phyloP scores from a whole-genome alignment of 2,888 invertebrate species.

The Drosophila yooni region DNA sequence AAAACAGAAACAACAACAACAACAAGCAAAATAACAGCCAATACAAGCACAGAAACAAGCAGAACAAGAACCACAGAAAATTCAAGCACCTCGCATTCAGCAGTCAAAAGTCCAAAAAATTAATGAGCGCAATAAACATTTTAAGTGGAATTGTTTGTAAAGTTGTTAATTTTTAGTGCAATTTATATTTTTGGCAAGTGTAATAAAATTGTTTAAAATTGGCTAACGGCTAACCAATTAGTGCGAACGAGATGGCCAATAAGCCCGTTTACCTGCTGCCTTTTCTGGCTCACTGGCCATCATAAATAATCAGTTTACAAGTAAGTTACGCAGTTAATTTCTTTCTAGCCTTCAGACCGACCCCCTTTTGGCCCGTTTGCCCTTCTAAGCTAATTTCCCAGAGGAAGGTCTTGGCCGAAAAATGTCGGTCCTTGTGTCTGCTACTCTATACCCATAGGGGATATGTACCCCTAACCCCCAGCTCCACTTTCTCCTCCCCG shows the following conservation, averaged over 20 bases:
- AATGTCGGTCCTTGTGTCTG: slow-evolving; percentile 24
- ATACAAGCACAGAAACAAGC: slow-evolving; percentile 2
- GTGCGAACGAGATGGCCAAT: neutral
- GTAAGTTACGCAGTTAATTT: slow-evolving; percentile 79
- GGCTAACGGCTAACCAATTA: slow-evolving; percentile 31
- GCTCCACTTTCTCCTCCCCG: neutral
- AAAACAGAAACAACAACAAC: slow-evolving; percentile 6
- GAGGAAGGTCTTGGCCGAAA: slow-evolving; percentile 52
- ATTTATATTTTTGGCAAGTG: slow-evolving; percentile 80
- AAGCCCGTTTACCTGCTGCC: slow-evolving; percentile 31
- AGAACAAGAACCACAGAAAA: slow-evolving; percentile 15
- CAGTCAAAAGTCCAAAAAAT: slow-evolving; percentile 66
- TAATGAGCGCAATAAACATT: slow-evolving; percentile 81
- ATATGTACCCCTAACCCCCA: neutral
- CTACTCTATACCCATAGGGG: neutral
- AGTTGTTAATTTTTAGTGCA: slow-evolving; percentile 82
- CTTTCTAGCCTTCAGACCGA: slow-evolving; percentile 19
- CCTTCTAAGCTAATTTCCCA: slow-evolving; percentile 80
- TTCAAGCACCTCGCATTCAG: slow-evolving; percentile 49
- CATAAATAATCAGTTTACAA: slow-evolving; percentile 80
- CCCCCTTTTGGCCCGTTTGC: slow-evolving; percentile 28
- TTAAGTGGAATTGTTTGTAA: slow-evolving; percentile 81
- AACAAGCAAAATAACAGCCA: slow-evolving; percentile 23
- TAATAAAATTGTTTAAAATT: slow-evolving; percentile 77
- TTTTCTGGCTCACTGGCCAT: slow-evolving; percentile 42